Evolutionary conservation across 2,797 vertebrate species (phyloP).

Genomic region (Allobates femoralis): DNA sequence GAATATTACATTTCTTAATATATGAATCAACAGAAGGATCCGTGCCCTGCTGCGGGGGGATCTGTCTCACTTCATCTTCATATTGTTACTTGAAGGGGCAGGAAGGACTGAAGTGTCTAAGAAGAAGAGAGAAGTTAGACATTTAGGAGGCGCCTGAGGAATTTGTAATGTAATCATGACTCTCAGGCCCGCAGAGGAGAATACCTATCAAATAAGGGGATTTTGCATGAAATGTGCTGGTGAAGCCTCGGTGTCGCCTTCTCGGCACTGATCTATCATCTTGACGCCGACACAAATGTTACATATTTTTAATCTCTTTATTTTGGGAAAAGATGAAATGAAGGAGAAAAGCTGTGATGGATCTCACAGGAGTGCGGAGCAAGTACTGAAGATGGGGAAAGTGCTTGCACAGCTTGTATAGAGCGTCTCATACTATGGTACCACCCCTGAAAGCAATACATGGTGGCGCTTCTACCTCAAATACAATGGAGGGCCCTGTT

Average conservation of each 20-base stretch:
- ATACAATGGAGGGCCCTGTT: no score
- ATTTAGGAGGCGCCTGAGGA: conserved; percentile 35
- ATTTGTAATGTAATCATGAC: conserved; percentile 52
- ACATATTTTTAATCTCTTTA: not conserved
- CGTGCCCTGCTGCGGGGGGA: conserved; percentile 41
- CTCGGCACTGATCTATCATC: not conserved
- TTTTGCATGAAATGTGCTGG: conserved; percentile 13
- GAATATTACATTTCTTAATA: conserved; percentile 49
- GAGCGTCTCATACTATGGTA: not conserved
- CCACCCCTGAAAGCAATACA: not conserved
- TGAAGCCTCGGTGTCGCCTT: not conserved
- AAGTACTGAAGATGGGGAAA: not conserved
- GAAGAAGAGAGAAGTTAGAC: conserved; percentile 22
- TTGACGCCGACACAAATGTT: not conserved
- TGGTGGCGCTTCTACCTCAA: not conserved
- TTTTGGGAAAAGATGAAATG: conserved; percentile 16
- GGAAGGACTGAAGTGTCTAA: conserved; percentile 33
- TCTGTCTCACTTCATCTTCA: conserved; percentile 22
- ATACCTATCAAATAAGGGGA: not conserved
- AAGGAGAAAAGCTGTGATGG: not conserved
- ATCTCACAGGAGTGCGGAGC: not conserved
- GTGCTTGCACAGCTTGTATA: not conserved
- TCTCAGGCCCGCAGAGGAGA: not conserved
- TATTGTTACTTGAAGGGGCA: conserved; percentile 44
- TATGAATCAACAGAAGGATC: conserved; percentile 44